phyloP scores from a whole-genome alignment of 2,888 invertebrate genomes.

The Melanchra persicariae region DNA sequence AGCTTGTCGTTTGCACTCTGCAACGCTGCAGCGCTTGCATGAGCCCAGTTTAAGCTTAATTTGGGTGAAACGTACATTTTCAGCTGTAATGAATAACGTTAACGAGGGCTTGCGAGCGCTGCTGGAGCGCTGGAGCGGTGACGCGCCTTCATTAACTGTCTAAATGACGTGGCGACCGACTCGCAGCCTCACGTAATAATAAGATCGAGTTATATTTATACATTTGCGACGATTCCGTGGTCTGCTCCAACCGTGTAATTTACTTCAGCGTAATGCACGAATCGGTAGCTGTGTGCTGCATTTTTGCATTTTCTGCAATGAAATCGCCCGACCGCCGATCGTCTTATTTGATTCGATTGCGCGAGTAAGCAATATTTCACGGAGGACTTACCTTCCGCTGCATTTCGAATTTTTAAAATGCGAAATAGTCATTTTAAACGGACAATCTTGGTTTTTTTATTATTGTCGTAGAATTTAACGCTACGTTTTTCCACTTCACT shows the following conservation, averaged over 20 bases:
- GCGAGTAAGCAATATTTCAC: slow-evolving; percentile 57
- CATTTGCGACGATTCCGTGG: slow-evolving; percentile 46
- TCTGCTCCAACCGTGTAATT: slow-evolving; percentile 26
- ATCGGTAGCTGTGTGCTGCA: slow-evolving; percentile 35
- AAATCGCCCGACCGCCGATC: slow-evolving; percentile 37
- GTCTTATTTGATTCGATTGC: slow-evolving; percentile 55
- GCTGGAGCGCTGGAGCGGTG: slow-evolving; percentile 40
- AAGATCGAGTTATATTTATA: slow-evolving; percentile 42
- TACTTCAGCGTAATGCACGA: slow-evolving; percentile 45
- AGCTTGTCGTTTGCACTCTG: slow-evolving; percentile 49
- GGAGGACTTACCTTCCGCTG: slow-evolving; percentile 24
- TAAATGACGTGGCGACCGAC: slow-evolving; percentile 60
- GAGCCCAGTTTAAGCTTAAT: slow-evolving; percentile 62
- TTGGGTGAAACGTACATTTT: slow-evolving; percentile 59
- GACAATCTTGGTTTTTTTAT: slow-evolving; percentile 5
- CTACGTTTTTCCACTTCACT: neutral
- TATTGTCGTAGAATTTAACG: neutral
- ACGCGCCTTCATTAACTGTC: slow-evolving; percentile 66
- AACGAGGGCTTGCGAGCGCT: slow-evolving; percentile 55
- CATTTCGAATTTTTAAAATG: slow-evolving; percentile 40
- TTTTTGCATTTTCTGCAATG: slow-evolving; percentile 47
- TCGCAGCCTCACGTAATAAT: slow-evolving; percentile 53
- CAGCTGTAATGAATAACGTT: slow-evolving; percentile 64
- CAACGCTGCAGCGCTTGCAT: slow-evolving; percentile 35
- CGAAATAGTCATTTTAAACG: slow-evolving; percentile 22